Conservation (phyloP, 2,797 vertebrate genomes). For the Sebastes reedi region DNA sequence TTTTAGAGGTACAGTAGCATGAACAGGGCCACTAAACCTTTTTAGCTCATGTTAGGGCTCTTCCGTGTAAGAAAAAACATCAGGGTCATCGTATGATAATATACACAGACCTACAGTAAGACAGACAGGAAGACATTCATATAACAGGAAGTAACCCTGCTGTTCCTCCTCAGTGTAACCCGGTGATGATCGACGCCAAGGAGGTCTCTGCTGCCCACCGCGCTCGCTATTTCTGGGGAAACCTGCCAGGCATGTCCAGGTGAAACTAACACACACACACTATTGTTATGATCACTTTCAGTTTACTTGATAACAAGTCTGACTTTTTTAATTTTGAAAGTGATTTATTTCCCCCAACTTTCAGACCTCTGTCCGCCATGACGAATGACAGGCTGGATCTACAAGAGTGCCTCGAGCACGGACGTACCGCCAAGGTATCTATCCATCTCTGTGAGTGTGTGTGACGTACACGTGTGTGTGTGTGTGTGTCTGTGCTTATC, state of each 20-base stretch:
- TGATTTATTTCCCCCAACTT: background rate
- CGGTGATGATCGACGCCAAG: constrained; percentile 94
- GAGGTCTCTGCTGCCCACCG: constrained; percentile 93
- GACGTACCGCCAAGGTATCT: constrained; percentile 92
- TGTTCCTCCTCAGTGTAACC: constrained; percentile 87
- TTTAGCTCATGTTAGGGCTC: background rate
- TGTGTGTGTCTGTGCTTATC: background rate
- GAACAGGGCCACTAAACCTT: background rate
- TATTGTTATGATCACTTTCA: background rate
- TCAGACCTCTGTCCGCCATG: constrained; percentile 87
- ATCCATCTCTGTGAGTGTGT: constrained; percentile 42
- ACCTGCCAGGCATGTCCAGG: constrained; percentile 96
- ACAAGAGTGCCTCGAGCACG: constrained; percentile 92
- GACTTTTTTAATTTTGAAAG: background rate
- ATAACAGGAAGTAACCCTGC: background rate
- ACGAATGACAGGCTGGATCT: constrained; percentile 89
- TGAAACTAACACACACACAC: constrained; percentile 46
- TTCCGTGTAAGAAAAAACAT: background rate
- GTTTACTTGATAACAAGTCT: background rate
- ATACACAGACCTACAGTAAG: background rate
- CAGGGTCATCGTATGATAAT: too few relatives aligned
- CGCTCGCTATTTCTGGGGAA: constrained; percentile 95
- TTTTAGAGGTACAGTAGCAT: constrained; percentile 86
- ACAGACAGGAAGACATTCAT: background rate
- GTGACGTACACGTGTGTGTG: background rate